phyloP scores from a whole-genome alignment of 1,140 invertebrate species.

The Drosophila sucinea region DNA sequence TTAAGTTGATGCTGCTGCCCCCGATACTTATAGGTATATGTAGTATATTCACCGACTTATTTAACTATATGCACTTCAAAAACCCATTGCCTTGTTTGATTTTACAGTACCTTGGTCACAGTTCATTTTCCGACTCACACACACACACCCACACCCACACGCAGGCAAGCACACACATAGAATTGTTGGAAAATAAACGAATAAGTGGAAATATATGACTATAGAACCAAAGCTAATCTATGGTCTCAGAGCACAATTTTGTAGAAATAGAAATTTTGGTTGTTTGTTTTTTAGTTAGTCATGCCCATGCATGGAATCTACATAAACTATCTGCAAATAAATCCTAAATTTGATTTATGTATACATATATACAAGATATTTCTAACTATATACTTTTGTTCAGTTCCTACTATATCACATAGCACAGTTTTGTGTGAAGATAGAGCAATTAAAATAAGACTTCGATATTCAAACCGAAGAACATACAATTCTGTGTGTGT shows the following conservation, averaged over 20 bases:
- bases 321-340: constrained; percentile 19
- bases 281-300: constrained; percentile 15
- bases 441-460: constrained; percentile 10
- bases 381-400: constrained; percentile 8
- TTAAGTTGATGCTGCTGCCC: constrained; percentile 14
- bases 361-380: constrained; percentile 39
- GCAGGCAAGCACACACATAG: neutral
- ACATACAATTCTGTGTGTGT: constrained; percentile 13
- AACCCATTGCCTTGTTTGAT: constrained; percentile 18
- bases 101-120: neutral
- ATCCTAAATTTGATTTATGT: constrained; percentile 1
- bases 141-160: neutral
- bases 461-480: constrained; percentile 5
- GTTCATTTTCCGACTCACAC: constrained; percentile 33
- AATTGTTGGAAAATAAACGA: constrained; percentile 8
- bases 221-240: constrained; percentile 43
- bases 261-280: constrained; percentile 33
- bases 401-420: constrained; percentile 5
- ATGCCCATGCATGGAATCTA: constrained; percentile 54
- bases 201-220: neutral
- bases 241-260: constrained; percentile 19
- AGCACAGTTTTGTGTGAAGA: neutral
- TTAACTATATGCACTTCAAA: constrained; percentile 14
- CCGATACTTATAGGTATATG: neutral
- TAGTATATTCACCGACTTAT: neutral